phyloP scores from a whole-genome alignment of 2,113 vertebrate species.

The Anarhynchus alexandrinus region DNA sequence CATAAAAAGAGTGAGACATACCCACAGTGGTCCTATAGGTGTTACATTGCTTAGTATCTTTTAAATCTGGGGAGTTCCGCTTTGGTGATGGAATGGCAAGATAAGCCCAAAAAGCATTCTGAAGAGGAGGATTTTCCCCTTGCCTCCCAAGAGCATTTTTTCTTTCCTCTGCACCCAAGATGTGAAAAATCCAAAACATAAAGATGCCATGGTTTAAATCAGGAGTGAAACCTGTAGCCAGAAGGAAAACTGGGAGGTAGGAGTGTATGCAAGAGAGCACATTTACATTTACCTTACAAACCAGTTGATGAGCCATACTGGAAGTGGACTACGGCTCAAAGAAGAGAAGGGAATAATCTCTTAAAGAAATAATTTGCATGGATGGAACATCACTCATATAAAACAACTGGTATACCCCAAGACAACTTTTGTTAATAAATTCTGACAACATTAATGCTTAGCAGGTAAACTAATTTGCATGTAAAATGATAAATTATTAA shows the following conservation, averaged over 20 bases:
- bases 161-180: background rate
- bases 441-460: background rate
- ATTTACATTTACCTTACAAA: background rate
- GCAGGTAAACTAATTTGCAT: background rate
- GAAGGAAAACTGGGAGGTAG: background rate
- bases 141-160: background rate
- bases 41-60: background rate
- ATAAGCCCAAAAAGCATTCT: background rate
- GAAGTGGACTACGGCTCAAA: background rate
- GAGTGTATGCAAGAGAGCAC: background rate
- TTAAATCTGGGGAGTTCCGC: background rate
- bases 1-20: background rate
- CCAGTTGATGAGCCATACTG: background rate
- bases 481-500: background rate
- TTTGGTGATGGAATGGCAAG: background rate
- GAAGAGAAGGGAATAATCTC: background rate
- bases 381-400: background rate
- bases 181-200: background rate
- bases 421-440: background rate
- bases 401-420: background rate
- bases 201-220: background rate
- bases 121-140: background rate
- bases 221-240: background rate
- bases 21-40: too few relatives aligned
- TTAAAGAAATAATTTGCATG: background rate